Conservation (phyloP, 2,797 vertebrate species). For the Neopelma chrysocephalum region DNA sequence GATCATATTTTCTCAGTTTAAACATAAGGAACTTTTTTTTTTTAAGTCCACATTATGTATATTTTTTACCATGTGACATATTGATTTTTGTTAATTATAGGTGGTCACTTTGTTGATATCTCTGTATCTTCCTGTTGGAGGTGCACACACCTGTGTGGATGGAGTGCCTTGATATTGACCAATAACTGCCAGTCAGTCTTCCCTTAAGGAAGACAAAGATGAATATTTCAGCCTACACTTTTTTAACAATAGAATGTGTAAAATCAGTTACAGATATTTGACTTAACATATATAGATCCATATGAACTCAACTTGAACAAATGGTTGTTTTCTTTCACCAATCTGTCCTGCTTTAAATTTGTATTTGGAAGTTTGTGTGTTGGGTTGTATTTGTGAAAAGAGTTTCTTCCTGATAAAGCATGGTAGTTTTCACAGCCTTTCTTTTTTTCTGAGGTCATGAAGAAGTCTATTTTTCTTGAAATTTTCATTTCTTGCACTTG, state of each 20-base stretch:
- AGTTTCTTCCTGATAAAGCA: neutral
- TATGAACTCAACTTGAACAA: neutral
- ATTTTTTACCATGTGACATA: neutral
- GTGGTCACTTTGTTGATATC: neutral
- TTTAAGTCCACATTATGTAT: accelerated
- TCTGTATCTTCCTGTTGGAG: neutral
- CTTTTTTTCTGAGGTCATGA: neutral
- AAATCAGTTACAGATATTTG: neutral
- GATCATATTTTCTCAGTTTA: neutral
- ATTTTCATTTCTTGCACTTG: neutral
- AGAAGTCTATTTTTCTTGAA: neutral
- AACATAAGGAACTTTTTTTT: neutral
- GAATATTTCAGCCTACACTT: neutral
- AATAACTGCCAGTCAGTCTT: neutral
- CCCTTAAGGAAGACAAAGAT: neutral
- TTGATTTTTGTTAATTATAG: neutral
- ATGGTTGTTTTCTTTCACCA: neutral
- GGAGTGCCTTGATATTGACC: neutral
- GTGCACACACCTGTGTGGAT: neutral
- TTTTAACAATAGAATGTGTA: neutral
- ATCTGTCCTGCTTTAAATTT: neutral
- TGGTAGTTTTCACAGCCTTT: neutral
- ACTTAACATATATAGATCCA: neutral
- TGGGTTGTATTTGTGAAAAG: neutral
- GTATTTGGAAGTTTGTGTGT: neutral